These are phyloP conservation scores for Drosophila auraria DNA, from an alignment of 1,140 invertebrate species.

Conservation along the genomic window DNA sequence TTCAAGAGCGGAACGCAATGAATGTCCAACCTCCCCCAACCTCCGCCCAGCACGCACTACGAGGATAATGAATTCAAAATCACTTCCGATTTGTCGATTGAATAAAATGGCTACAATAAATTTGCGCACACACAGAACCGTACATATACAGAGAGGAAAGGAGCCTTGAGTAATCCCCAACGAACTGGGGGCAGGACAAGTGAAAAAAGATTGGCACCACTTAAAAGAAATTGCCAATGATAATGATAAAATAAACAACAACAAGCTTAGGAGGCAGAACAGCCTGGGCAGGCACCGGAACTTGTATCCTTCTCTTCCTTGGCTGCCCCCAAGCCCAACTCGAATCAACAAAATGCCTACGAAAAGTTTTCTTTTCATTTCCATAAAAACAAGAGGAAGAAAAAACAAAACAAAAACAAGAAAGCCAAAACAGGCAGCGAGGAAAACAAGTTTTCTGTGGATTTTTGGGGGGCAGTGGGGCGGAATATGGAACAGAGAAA, in stretches of 20 bases:
- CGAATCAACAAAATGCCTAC: conserved; percentile 79
- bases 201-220: conserved; percentile 84
- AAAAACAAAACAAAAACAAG: conserved; percentile 22
- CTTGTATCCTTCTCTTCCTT: conserved; percentile 46
- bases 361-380: conserved; percentile 74
- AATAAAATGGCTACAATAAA: conserved; percentile 84
- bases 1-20: conserved; percentile 20
- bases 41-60: conserved; percentile 15
- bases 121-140: conserved; percentile 57
- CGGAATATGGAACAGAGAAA: conserved; percentile 73
- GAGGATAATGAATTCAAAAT: conserved; percentile 79
- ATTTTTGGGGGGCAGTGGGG: conserved; percentile 14
- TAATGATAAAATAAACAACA: conserved; percentile 82
- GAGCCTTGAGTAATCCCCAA: conserved; percentile 62
- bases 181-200: conserved; percentile 71
- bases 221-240: conserved; percentile 82
- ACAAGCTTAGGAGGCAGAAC: conserved; percentile 38
- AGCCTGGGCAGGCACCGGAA: conserved; percentile 27
- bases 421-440: conserved; percentile 34
- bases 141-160: background rate
- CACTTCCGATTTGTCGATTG: conserved; percentile 85
- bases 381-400: conserved; percentile 60
- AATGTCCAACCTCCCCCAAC: conserved; percentile 4
- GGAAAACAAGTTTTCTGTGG: conserved; percentile 64
- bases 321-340: conserved; percentile 39